Evolutionary conservation across 2,797 vertebrate genomes (phyloP).

Genomic region (Rhinella marina): DNA sequence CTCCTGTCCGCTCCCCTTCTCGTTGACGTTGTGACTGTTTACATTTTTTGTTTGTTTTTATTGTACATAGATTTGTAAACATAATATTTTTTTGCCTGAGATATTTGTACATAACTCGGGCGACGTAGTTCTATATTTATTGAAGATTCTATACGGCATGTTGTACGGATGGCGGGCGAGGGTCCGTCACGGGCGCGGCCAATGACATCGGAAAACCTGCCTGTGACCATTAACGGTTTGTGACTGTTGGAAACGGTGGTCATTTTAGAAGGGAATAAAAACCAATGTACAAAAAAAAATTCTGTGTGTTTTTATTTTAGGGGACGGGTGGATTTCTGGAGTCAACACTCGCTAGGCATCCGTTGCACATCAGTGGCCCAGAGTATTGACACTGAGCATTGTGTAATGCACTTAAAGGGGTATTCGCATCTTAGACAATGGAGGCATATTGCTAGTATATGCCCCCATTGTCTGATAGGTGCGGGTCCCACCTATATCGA

Average conservation of each 20-base stretch:
- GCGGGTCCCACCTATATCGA: too few species aligned
- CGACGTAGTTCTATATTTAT: slow-evolving; percentile 94
- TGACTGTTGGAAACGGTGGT: slow-evolving; percentile 68
- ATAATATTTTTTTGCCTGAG: slow-evolving; percentile 76
- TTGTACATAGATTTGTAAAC: slow-evolving; percentile 90
- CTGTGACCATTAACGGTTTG: slow-evolving; percentile 67
- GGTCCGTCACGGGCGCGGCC: slow-evolving; percentile 71
- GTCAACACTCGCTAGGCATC: too few species aligned
- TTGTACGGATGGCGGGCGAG: slow-evolving; percentile 75
- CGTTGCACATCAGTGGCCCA: too few species aligned
- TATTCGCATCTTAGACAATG: too few species aligned
- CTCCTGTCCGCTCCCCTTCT: background rate
- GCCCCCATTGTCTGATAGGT: too few species aligned
- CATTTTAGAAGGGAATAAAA: slow-evolving; percentile 72
- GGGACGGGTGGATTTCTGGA: background rate
- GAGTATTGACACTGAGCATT: background rate
- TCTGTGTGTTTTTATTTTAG: background rate
- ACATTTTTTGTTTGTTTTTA: slow-evolving; percentile 76
- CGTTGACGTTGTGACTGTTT: slow-evolving; percentile 73
- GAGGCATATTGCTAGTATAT: too few species aligned
- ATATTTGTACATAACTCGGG: slow-evolving; percentile 89
- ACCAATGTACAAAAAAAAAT: slow-evolving; percentile 70
- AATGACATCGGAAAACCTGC: slow-evolving; percentile 62
- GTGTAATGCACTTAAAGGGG: background rate
- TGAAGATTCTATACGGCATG: slow-evolving; percentile 86